Conservation (phyloP, 2,113 vertebrate genomes). For the Chloebia gouldiae region DNA sequence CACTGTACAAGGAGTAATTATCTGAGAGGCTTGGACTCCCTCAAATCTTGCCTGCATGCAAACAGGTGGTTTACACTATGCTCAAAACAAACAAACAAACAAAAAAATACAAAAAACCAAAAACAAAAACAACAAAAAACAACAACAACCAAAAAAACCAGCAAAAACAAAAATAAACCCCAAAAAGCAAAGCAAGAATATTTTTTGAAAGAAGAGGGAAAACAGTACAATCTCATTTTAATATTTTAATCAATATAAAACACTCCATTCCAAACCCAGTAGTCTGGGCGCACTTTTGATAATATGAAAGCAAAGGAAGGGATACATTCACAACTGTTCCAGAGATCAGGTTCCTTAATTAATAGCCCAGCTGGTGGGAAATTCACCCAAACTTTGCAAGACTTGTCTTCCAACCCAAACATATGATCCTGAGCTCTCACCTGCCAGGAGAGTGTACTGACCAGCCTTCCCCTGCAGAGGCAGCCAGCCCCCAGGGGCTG, state of each 20-base stretch:
- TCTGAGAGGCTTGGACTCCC: background rate
- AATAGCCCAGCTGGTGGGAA: background rate
- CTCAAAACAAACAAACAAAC: background rate
- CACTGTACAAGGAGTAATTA: background rate
- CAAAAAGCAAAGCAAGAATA: background rate
- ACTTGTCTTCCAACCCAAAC: background rate
- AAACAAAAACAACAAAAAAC: too few species aligned
- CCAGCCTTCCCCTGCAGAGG: background rate
- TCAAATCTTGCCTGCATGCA: background rate
- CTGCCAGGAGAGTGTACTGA: background rate
- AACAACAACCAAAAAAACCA: too few species aligned
- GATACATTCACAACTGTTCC: background rate
- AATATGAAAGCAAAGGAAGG: background rate
- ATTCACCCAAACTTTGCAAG: background rate
- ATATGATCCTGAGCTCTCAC: accelerated
- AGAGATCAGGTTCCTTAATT: background rate
- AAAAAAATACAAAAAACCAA: background rate
- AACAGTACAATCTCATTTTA: background rate
- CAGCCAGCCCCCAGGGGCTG: background rate
- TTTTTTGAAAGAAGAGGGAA: background rate
- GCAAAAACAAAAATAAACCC: background rate
- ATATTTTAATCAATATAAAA: background rate
- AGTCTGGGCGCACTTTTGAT: background rate
- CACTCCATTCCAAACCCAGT: background rate
- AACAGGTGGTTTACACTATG: background rate